phyloP scores from a whole-genome alignment of 2,797 vertebrate genomes.

The Distichodus sexfasciatus region DNA sequence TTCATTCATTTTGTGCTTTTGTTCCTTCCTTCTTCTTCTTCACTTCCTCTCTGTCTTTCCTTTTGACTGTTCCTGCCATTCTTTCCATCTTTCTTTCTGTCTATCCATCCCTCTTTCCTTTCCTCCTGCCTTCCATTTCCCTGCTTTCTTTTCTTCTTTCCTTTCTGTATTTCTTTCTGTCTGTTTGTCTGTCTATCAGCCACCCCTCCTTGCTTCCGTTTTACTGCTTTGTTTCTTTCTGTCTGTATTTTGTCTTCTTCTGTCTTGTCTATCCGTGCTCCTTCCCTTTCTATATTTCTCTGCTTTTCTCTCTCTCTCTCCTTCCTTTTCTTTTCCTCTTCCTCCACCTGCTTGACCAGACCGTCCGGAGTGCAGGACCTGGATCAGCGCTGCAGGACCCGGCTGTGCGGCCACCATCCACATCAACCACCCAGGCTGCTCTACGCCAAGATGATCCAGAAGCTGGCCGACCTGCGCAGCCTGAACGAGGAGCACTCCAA shows the following conservation, averaged over 20 bases:
- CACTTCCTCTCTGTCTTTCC: neutral
- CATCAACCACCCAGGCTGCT: slow-evolving; percentile 84
- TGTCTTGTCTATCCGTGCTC: neutral
- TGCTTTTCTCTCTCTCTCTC: neutral
- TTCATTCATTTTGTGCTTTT: slow-evolving; percentile 2
- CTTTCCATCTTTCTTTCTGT: neutral
- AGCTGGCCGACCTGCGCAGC: slow-evolving; percentile 91
- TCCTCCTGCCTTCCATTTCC: slow-evolving; percentile 1
- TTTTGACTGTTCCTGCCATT: neutral
- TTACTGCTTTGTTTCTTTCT: neutral
- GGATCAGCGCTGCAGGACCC: slow-evolving; percentile 83
- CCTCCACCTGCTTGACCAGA: slow-evolving; percentile 65
- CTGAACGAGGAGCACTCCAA: slow-evolving; percentile 95
- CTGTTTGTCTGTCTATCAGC: neutral
- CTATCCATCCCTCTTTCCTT: neutral
- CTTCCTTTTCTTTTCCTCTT: neutral
- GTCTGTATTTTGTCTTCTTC: neutral
- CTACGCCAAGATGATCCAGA: slow-evolving; percentile 98
- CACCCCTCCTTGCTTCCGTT: neutral
- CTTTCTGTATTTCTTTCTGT: neutral
- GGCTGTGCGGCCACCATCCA: slow-evolving; percentile 84
- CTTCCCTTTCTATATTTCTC: neutral
- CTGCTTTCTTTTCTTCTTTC: neutral
- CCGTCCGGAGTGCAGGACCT: slow-evolving; percentile 88
- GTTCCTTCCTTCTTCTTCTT: neutral